These are phyloP conservation scores for Drosophila parvula DNA, from an alignment of 1,140 invertebrate species.

Conservation along the genomic window DNA sequence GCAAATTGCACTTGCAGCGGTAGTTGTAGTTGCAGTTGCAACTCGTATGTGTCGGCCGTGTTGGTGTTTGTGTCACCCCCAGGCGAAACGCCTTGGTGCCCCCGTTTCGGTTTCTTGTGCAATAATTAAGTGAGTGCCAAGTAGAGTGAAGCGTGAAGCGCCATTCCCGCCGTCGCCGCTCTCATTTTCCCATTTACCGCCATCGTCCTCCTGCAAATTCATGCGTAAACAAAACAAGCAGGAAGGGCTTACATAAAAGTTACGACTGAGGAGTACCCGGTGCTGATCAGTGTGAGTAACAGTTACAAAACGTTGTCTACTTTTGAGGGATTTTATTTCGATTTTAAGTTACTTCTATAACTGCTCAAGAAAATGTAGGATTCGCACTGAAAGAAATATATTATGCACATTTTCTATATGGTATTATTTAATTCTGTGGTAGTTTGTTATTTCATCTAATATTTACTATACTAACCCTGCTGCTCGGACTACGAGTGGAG, in stretches of 20 bases:
- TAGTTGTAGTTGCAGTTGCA: conserved; percentile 25
- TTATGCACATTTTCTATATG: not conserved
- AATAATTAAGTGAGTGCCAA: conserved; percentile 82
- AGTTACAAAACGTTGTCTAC: not conserved
- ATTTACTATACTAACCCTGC: too few species aligned
- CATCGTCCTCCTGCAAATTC: conserved; percentile 54
- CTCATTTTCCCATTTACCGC: conserved; percentile 62
- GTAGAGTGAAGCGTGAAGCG: conserved; percentile 75
- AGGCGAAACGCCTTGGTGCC: conserved; percentile 64
- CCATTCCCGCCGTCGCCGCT: conserved; percentile 43
- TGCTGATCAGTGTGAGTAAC: not conserved
- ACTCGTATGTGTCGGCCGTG: conserved; percentile 21
- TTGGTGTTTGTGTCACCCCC: conserved; percentile 26
- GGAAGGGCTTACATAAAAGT: not conserved
- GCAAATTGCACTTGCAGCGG: conserved; percentile 31
- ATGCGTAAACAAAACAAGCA: conserved; percentile 69
- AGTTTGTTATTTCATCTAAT: not conserved
- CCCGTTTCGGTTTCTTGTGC: conserved; percentile 76
- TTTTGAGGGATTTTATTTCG: not conserved
- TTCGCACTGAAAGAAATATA: too few species aligned
- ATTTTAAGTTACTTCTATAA: not conserved
- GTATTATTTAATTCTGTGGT: too few species aligned
- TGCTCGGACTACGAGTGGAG: too few species aligned
- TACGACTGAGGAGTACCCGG: conserved; percentile 5
- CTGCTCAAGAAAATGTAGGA: not conserved